These are phyloP conservation scores for Ictidomys tridecemlineatus DNA, from an alignment of 2,113 vertebrate genomes.

Conservation along the genomic window DNA sequence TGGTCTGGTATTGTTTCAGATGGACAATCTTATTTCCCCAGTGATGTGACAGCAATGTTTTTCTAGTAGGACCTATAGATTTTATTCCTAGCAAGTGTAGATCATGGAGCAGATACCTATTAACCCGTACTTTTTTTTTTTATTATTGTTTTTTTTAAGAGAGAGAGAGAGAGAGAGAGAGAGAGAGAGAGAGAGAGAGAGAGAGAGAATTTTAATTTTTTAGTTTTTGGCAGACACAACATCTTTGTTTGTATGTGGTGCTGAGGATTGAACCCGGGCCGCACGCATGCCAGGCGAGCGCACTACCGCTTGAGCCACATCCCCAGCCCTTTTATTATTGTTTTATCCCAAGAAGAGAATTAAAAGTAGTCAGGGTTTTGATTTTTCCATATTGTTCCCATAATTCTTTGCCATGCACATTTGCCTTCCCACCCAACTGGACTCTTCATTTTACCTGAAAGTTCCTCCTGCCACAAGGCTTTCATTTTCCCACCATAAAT, in stretches of 20 bases:
- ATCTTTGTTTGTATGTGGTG: too few relatives aligned
- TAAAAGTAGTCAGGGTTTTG: background rate
- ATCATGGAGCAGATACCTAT: background rate
- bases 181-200: too few relatives aligned
- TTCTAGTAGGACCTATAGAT: background rate
- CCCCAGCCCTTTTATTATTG: background rate
- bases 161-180: too few relatives aligned
- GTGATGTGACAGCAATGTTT: background rate
- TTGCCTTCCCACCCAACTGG: background rate
- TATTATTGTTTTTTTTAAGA: too few relatives aligned
- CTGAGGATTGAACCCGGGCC: too few relatives aligned
- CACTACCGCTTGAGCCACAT: too few relatives aligned
- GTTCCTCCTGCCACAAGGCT: background rate
- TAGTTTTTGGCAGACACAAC: too few relatives aligned
- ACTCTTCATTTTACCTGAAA: background rate
- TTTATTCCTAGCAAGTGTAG: background rate
- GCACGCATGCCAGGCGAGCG: too few relatives aligned
- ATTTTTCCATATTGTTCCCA: background rate
- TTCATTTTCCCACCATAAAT: background rate
- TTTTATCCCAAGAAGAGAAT: conserved; percentile 29
- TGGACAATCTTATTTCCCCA: background rate
- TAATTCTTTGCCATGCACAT: background rate
- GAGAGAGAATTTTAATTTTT: too few relatives aligned
- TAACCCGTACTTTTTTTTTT: too few relatives aligned
- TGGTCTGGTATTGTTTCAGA: background rate